phyloP scores from a whole-genome alignment of 2,797 vertebrate species.

The Melanotaenia boesemani region DNA sequence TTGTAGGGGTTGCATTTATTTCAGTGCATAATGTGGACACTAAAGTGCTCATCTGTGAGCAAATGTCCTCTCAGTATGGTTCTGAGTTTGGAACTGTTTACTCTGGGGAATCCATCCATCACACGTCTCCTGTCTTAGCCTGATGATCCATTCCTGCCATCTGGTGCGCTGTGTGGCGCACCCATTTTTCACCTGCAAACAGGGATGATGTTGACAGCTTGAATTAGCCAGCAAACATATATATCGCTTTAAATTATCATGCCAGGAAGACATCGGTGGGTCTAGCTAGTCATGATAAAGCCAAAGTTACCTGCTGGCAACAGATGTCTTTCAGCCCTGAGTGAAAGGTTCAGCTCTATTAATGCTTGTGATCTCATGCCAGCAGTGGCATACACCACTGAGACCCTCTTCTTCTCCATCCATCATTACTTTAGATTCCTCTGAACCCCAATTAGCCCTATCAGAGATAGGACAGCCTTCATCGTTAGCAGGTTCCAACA shows the following conservation, averaged over 20 bases:
- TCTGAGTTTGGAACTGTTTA: constrained; percentile 75
- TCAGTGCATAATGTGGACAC: constrained; percentile 38
- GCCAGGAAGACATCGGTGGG: constrained; percentile 76
- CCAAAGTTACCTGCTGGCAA: constrained; percentile 80
- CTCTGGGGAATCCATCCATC: constrained; percentile 81
- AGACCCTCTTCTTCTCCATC: constrained; percentile 72
- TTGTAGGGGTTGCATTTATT: constrained; percentile 26
- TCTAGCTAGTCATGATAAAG: constrained; percentile 78
- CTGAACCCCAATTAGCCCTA: constrained; percentile 79
- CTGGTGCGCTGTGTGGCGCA: constrained; percentile 81
- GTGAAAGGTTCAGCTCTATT: constrained; percentile 79
- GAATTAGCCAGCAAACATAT: constrained; percentile 82
- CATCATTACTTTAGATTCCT: constrained; percentile 76
- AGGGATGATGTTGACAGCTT: constrained; percentile 81
- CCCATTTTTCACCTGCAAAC: constrained; percentile 84
- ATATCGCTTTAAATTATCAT: constrained; percentile 79
- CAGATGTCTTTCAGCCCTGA: constrained; percentile 83
- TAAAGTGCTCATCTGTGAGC: constrained; percentile 65
- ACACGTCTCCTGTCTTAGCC: constrained; percentile 78
- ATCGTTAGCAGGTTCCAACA: constrained; percentile 65
- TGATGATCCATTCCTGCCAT: constrained; percentile 82
- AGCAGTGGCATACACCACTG: constrained; percentile 68
- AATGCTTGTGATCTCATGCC: constrained; percentile 82
- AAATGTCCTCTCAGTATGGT: constrained; percentile 71
- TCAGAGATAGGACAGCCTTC: constrained; percentile 67